Conservation (phyloP, 2,113 vertebrate species). For the Thamnophis sirtalis region DNA sequence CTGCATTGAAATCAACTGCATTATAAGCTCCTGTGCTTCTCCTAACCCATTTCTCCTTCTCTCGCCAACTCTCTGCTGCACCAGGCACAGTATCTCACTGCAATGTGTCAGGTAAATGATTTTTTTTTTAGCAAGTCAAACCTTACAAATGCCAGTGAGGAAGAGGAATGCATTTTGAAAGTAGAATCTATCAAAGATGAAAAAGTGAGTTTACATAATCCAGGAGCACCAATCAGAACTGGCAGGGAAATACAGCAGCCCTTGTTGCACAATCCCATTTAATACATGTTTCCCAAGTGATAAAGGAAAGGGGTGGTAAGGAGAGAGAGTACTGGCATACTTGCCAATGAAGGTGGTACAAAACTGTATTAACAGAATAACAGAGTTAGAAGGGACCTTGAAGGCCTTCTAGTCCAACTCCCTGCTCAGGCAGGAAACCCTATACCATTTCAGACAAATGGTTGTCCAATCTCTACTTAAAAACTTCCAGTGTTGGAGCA, state of each 20-base stretch:
- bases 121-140: background rate
- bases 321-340: background rate
- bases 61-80: background rate
- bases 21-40: background rate
- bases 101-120: background rate
- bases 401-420: background rate
- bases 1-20: background rate
- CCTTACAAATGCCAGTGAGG: background rate
- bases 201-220: background rate
- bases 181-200: background rate
- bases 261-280: background rate
- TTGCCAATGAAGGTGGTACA: background rate
- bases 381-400: background rate
- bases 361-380: background rate
- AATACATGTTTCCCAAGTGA: background rate
- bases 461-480: background rate
- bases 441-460: background rate
- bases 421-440: background rate
- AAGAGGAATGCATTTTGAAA: background rate
- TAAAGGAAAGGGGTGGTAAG: background rate
- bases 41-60: background rate
- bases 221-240: background rate
- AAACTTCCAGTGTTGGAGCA: background rate
- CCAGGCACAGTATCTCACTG: background rate
- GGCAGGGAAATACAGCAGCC: background rate